Evolutionary conservation across 2,113 vertebrate species (phyloP).

Genomic region (Callocephalon fimbriatum): DNA sequence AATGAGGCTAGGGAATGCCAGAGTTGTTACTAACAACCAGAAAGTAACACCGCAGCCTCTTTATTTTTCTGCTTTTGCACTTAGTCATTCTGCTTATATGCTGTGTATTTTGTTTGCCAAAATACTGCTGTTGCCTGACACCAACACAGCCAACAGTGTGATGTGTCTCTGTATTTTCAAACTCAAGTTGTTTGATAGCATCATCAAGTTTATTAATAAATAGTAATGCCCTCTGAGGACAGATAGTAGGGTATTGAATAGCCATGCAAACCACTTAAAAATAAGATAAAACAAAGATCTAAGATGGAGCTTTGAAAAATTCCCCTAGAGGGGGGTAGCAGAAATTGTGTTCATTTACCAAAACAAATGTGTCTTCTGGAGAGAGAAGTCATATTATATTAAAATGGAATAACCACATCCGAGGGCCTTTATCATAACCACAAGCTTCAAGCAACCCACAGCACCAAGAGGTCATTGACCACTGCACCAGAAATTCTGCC

Average conservation of each 20-base stretch:
- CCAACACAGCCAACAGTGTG: neutral
- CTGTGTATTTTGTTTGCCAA: neutral
- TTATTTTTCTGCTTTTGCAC: neutral
- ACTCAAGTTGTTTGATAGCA: neutral
- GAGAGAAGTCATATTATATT: neutral
- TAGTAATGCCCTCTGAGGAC: constrained; percentile 7
- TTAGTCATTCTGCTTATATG: neutral
- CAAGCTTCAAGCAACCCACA: neutral
- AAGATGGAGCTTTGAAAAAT: neutral
- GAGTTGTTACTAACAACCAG: neutral
- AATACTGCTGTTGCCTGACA: neutral
- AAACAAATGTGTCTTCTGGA: neutral
- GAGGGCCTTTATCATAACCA: neutral
- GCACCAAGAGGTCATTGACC: neutral
- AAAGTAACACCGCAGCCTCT: neutral
- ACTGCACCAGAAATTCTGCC: neutral
- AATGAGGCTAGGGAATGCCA: neutral
- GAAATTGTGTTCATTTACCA: neutral
- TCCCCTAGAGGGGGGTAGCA: neutral
- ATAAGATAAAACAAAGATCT: neutral
- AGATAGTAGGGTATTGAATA: neutral
- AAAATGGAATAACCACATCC: neutral
- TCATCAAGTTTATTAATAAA: constrained; percentile 9
- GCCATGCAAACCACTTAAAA: neutral
- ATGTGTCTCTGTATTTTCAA: neutral